phyloP scores from a whole-genome alignment of 35 echinoderm and acorn worm genomes.

The Diadema setosum region DNA sequence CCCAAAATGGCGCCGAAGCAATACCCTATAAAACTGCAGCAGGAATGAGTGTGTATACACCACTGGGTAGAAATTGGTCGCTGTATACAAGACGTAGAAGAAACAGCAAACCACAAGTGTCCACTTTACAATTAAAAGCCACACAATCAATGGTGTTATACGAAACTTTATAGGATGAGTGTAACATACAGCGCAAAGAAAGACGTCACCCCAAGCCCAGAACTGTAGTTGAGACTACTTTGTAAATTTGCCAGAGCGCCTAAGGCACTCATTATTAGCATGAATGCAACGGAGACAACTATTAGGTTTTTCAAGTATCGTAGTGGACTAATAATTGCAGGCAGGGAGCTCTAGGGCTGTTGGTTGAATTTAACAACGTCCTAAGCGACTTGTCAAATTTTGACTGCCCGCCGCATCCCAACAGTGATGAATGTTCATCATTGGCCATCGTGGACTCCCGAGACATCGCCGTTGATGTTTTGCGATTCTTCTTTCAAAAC shows the following conservation, averaged over 20 bases:
- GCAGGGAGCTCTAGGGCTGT: too few relatives aligned
- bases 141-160: slow-evolving; percentile 55
- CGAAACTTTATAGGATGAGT: slow-evolving; percentile 38
- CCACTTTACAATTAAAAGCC: slow-evolving; percentile 65
- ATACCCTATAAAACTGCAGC: slow-evolving; percentile 46
- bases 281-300: slow-evolving; percentile 36
- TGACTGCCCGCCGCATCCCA: too few relatives aligned
- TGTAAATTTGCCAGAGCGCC: slow-evolving; percentile 71
- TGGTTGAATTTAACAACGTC: too few relatives aligned
- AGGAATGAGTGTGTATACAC: slow-evolving; percentile 50
- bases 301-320: slow-evolving; percentile 59
- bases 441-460: too few relatives aligned
- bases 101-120: slow-evolving; percentile 44
- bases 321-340: neutral
- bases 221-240: slow-evolving; percentile 53
- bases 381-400: too few relatives aligned
- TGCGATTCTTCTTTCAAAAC: too few relatives aligned
- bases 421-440: too few relatives aligned
- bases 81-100: slow-evolving; percentile 41
- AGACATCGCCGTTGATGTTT: too few relatives aligned
- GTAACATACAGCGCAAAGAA: slow-evolving; percentile 55
- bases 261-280: slow-evolving; percentile 69
- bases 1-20: slow-evolving; percentile 64
- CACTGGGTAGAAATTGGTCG: slow-evolving; percentile 42
- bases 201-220: slow-evolving; percentile 47